Conservation (phyloP, 2,113 vertebrate genomes). For the Strix aluco region DNA sequence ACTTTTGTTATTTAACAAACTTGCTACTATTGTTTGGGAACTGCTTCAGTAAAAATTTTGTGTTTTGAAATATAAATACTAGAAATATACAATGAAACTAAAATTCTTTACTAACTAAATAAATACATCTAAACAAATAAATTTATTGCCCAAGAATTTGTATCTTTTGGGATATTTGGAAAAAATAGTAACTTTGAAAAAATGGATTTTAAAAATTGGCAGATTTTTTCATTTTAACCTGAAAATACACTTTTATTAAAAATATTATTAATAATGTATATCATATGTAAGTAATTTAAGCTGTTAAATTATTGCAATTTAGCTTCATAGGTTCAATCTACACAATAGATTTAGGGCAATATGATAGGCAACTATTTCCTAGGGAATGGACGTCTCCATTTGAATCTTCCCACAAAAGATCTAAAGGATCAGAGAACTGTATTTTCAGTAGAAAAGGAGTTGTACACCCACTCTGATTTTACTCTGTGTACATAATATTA, state of each 20-base stretch:
- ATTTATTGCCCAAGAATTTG: background rate
- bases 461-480: background rate
- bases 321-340: background rate
- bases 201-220: background rate
- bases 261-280: background rate
- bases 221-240: background rate
- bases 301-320: background rate
- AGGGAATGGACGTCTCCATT: background rate
- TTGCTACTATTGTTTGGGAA: background rate
- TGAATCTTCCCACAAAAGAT: background rate
- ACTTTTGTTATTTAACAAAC: background rate
- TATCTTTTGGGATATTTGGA: background rate
- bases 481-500: background rate
- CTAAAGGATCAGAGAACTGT: background rate
- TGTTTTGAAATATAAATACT: background rate
- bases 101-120: background rate
- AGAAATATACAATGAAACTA: background rate
- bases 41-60: background rate
- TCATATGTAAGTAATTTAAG: background rate
- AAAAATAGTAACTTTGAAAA: background rate
- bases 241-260: background rate
- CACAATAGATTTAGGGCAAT: background rate
- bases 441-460: background rate
- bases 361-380: background rate
- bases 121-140: background rate